Percentiles rank a stretch among this genome's conserved stretches.
These are phyloP conservation scores for Synergus umbraculus DNA, from an alignment of 2,888 invertebrate genomes.

Conservation along the genomic window DNA sequence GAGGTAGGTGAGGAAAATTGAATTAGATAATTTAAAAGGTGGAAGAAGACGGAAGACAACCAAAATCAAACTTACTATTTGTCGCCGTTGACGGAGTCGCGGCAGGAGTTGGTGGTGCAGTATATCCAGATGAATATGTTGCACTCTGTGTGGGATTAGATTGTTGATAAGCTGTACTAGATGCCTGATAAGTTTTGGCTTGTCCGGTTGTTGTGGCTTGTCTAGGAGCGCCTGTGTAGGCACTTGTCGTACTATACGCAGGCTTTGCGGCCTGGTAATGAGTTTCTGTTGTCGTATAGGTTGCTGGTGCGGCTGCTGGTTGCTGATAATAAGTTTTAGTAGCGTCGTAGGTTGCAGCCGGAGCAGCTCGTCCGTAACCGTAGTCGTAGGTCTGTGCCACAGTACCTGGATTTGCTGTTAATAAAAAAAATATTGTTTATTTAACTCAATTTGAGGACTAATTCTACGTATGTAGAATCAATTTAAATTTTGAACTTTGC, in stretches of 20 bases:
- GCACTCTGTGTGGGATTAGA: slow-evolving; percentile 74
- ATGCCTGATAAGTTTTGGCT: slow-evolving; percentile 76
- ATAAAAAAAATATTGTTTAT: slow-evolving; percentile 15
- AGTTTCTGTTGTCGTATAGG: slow-evolving; percentile 83
- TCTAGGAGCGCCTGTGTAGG: slow-evolving; percentile 82
- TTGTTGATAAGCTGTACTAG: slow-evolving; percentile 75
- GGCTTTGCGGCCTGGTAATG: slow-evolving; percentile 84
- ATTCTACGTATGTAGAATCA: neutral
- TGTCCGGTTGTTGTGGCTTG: slow-evolving; percentile 78
- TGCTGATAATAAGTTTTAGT: slow-evolving; percentile 92
- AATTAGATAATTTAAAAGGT: too few species aligned
- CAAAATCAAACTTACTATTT: slow-evolving; percentile 72
- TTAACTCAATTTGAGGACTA: neutral
- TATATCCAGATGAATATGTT: slow-evolving; percentile 74
- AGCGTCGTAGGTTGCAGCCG: slow-evolving; percentile 87
- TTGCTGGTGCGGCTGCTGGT: slow-evolving; percentile 84
- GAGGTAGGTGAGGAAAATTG: too few species aligned
- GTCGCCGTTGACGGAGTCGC: slow-evolving; percentile 73
- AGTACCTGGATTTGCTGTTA: slow-evolving; percentile 76
- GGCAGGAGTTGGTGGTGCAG: slow-evolving; percentile 75
- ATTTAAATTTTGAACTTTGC: neutral
- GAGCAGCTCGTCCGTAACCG: slow-evolving; percentile 83
- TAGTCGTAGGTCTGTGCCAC: slow-evolving; percentile 84
- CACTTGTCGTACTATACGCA: slow-evolving; percentile 84
- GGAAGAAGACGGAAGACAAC: slow-evolving; percentile 30